These are phyloP conservation scores for Tribolium madens DNA, from an alignment of 1,140 invertebrate species.

Conservation along the genomic window DNA sequence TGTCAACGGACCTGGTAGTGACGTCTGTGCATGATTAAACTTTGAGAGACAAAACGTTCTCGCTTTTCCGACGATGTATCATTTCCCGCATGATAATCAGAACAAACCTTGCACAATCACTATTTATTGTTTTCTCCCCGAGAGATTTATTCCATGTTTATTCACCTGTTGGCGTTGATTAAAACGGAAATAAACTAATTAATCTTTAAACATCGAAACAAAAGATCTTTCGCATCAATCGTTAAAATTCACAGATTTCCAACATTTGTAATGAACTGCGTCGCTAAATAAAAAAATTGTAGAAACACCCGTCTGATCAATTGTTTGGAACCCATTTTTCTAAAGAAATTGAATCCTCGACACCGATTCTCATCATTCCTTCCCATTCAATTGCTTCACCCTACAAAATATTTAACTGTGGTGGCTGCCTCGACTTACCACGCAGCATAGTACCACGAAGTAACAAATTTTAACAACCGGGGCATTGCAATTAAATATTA, in stretches of 20 bases:
- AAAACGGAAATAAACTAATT: slow-evolving; percentile 13
- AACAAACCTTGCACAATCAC: slow-evolving; percentile 1
- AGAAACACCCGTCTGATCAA: no score
- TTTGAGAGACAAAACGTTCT: background rate
- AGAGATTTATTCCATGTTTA: slow-evolving; percentile 7
- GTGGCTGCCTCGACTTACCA: background rate
- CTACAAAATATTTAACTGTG: background rate
- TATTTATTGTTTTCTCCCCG: background rate
- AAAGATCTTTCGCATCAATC: background rate
- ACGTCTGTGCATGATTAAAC: background rate
- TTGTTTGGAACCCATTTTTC: background rate
- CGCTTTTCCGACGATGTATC: background rate
- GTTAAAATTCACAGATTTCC: background rate
- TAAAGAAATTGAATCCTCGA: background rate
- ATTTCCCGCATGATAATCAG: background rate
- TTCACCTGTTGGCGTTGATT: slow-evolving; percentile 14
- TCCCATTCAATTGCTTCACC: background rate
- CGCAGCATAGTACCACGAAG: background rate
- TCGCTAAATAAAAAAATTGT: no score
- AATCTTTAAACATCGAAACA: background rate
- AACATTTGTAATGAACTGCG: background rate
- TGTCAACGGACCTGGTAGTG: background rate
- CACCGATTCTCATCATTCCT: background rate
- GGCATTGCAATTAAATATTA: background rate
- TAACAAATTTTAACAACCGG: background rate